phyloP scores from a whole-genome alignment of 2,888 invertebrate genomes.

The Cactoblastis cactorum region DNA sequence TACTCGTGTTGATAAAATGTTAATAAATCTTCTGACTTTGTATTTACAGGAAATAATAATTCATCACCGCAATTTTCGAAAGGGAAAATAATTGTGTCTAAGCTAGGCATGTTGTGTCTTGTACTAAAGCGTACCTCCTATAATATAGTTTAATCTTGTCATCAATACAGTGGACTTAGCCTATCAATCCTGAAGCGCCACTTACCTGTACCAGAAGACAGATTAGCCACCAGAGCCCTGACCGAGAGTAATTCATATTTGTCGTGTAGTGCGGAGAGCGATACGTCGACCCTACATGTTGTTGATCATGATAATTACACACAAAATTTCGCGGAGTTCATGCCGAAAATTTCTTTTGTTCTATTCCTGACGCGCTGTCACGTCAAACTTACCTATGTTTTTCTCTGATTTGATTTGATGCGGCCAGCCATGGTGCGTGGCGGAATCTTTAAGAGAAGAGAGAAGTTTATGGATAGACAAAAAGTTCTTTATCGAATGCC shows the following conservation, averaged over 20 bases:
- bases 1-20: too few species aligned
- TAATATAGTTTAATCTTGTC: too few species aligned
- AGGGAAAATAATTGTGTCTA: too few species aligned
- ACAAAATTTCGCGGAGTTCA: constrained; percentile 47
- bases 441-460: neutral
- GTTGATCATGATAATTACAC: constrained; percentile 33
- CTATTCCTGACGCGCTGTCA: constrained; percentile 31
- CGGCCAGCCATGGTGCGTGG: constrained; percentile 4
- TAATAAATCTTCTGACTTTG: too few species aligned
- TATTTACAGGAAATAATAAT: too few species aligned
- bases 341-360: constrained; percentile 57
- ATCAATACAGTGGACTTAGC: too few species aligned
- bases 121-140: too few species aligned
- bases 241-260: constrained; percentile 50
- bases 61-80: too few species aligned
- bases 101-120: too few species aligned
- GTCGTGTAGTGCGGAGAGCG: constrained; percentile 16
- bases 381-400: constrained; percentile 28
- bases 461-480: neutral
- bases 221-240: constrained; percentile 51
- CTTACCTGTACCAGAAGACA: constrained; percentile 56
- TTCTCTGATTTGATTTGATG: constrained; percentile 6
- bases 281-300: constrained; percentile 40
- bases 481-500: too few species aligned
- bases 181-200: neutral